Base-by-base conservation (phyloP, 2,888 invertebrate genomes). In the Lasius fuliginosus region DNA sequence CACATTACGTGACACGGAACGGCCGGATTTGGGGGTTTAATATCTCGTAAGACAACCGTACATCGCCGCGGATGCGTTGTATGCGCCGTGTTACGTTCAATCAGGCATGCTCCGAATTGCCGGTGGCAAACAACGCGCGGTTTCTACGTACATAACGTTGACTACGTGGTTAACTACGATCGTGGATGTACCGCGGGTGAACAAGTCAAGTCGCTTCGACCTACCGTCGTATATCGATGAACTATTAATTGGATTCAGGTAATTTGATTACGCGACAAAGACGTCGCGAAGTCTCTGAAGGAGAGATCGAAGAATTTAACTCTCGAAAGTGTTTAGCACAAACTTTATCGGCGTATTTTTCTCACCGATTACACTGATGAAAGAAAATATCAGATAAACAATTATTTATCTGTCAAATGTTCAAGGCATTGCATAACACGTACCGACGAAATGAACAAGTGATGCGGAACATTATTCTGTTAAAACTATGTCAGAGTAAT, bases 181-280 rank as follows among this genome's bases (percentile, higher is more conserved):
- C 85, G 87, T 82, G 65, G 77, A 81, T 79, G 76, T 82, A 77
- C 68, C 58, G 15, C 23, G 12, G 12, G 58, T 71, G 68, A 75
- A 56, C 69, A 79, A 77, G 79, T 62, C 86, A 87, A 71, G 81
- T 82, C 81, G 84, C 68, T 64, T 77, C 40, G 62, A 74, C 56
- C 60, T 65, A 30, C 27, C 76, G 68, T 67, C 76, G 83, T 86
- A 53, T n/a, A 92, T 92, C 91, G 88, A 88, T 85, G 89, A 83
- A 76, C 84, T 85, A 91, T 91, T 91, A 92, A 92, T 91, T 87
- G 90, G 91, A 92, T 93, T 84, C 85, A 75, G 71, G 83, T 92
- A 90, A 93, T 90, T 91, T 64, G 86, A 92, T 92, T 92, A 92
- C 84, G 71, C 87, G 87, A 92, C 91, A 81, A 89, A 92, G 91